Evolutionary conservation across 2,113 vertebrate species (phyloP).

Genomic region (Donacobius atricapilla): DNA sequence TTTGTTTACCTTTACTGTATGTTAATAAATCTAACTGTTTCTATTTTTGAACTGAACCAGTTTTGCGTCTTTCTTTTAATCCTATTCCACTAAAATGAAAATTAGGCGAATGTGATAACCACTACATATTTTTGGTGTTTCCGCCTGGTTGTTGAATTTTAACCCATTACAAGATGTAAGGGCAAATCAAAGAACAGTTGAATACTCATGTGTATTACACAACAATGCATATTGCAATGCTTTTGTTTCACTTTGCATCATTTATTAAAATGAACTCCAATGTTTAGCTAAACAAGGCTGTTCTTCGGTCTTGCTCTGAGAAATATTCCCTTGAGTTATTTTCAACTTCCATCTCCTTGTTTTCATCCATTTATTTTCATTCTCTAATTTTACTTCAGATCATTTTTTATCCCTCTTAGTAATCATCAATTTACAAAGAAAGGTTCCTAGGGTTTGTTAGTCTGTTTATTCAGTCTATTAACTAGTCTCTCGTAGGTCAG

Average conservation of each 20-base stretch:
- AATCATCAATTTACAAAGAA: neutral
- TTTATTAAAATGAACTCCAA: neutral
- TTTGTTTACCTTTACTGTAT: too few species aligned
- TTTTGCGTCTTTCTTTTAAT: too few species aligned
- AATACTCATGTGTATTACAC: neutral
- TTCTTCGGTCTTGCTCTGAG: neutral
- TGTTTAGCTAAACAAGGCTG: neutral
- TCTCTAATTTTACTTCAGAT: neutral
- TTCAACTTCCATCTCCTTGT: neutral
- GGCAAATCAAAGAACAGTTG: neutral
- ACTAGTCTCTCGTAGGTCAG: neutral
- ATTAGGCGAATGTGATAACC: too few species aligned
- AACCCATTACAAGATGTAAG: too few species aligned
- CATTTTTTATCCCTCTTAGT: neutral
- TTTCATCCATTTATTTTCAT: neutral
- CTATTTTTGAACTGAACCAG: too few species aligned
- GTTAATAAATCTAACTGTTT: too few species aligned
- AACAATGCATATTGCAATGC: neutral
- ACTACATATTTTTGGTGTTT: too few species aligned
- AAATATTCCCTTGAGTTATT: neutral
- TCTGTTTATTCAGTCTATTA: neutral
- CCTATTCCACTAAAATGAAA: too few species aligned
- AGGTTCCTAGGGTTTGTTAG: neutral
- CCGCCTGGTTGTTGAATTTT: too few species aligned
- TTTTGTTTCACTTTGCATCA: neutral